Conservation (phyloP, 2,888 invertebrate species). For the Xestia rhomboidea region DNA sequence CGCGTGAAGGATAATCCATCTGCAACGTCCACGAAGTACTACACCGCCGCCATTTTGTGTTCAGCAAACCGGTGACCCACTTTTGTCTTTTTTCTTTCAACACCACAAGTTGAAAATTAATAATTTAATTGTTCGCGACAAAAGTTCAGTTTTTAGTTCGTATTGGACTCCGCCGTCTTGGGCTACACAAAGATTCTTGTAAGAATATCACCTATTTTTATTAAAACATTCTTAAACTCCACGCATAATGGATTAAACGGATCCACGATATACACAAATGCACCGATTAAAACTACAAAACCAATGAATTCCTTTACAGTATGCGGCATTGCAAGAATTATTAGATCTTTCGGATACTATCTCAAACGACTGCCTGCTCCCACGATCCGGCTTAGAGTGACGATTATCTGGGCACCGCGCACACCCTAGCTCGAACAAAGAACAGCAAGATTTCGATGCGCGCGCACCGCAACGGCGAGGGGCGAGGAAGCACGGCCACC, state of each 20-base stretch:
- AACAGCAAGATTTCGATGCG: conserved; percentile 10
- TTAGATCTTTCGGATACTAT: not conserved
- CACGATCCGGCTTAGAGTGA: conserved; percentile 2
- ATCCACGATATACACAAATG: not conserved
- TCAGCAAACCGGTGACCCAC: not conserved
- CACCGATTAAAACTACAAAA: not conserved
- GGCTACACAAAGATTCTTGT: not conserved
- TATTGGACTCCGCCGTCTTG: not conserved
- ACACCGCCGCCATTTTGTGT: not conserved
- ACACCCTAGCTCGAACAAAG: conserved; percentile 14
- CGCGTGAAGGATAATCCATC: not conserved
- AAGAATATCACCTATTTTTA: too few relatives aligned
- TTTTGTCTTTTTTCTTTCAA: not conserved
- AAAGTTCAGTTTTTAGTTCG: not conserved
- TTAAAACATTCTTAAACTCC: not conserved
- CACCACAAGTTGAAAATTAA: not conserved
- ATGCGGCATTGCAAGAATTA: not conserved
- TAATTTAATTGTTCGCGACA: not conserved
- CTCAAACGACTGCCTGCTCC: conserved; percentile 2
- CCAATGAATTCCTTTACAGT: not conserved
- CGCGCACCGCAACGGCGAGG: conserved; percentile 24
- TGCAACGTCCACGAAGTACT: too few relatives aligned
- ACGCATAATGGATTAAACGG: not conserved
- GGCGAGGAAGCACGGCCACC: conserved; percentile 13
- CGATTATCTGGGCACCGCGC: not conserved